Evolutionary conservation across 2,888 invertebrate species (phyloP), one percentile per base, ranked within the genome.

Genomic region (Drosophila maculinotata): DNA sequence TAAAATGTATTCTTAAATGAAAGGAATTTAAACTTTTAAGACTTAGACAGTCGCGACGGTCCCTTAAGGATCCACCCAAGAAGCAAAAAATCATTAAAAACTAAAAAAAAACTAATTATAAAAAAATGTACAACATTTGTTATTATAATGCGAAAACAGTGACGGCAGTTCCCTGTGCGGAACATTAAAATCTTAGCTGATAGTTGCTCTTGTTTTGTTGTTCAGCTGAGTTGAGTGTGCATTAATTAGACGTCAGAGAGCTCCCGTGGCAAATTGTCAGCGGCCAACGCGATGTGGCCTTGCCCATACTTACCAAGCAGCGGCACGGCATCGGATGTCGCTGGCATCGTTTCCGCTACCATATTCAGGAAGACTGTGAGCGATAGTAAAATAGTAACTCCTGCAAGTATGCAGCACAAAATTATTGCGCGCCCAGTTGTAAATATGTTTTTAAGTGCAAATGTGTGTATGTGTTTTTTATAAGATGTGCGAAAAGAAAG

Each of bases 291-390:
- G 44, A 64, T 38, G 31, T 44, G 53, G 63, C 63, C 23, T 23
- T 57, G 60, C 44, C n/a, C 26, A 12, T 62, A 90, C 86, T 92
- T 92, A 94, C 96, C 96, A 92, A 97, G 93, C 88, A 97, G 93
- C 81, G 97, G 97, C 90, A 97, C 97, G 84, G 97, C 97, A 92
- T 97, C 97, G 71, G 98, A 98, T 68, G 98, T 98, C 90, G 98
- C 98, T 86, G 98, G 98, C 97, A 99, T 98, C 91, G 98, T 98
- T 93, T 98, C 98, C 87, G 98, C 98, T 89, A 98, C 98, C 96
- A 98, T 97, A 93, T 98, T 97, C 91, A 98, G 94, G 93, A 99
- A 99, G 93, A 99, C 98, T 92, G 98, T 98, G 93, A 99, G 94
- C 90, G 98, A 98, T 92, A 99, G 95, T 89, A 99, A 94, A 92